Conservation (phyloP, 35 echinoderm and acorn worm genomes). For the Apostichopus japonicus region DNA sequence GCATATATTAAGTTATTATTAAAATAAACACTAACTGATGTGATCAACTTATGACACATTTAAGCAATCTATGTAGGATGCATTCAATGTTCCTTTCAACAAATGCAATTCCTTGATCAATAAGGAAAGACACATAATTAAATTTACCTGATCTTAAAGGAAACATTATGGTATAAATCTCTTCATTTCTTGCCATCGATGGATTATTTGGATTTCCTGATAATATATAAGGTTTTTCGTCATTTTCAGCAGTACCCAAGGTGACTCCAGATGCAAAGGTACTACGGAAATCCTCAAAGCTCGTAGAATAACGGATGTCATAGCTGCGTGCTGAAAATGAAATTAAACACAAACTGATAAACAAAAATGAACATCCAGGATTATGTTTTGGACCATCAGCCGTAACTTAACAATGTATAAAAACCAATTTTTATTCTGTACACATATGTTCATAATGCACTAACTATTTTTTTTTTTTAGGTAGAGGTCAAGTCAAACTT, state of each 20-base stretch:
- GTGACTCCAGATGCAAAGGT: neutral
- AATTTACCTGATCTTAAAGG: constrained; percentile 1
- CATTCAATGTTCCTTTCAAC: no score
- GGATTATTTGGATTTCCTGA: constrained; percentile 2
- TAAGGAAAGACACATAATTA: neutral
- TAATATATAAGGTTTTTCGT: constrained; percentile 15
- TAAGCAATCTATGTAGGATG: no score
- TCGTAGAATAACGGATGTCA: constrained; percentile 25
- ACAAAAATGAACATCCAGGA: no score
- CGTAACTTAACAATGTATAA: no score
- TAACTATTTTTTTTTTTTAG: no score
- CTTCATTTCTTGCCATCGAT: constrained; percentile 1
- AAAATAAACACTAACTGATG: no score
- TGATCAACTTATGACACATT: no score
- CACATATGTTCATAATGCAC: no score
- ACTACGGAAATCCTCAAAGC: neutral
- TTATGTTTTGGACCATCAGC: no score
- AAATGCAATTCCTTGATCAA: no score
- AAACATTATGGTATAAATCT: constrained; percentile 2
- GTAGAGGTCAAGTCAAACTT: no score
- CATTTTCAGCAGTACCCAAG: constrained; percentile 11
- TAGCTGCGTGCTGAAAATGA: constrained; percentile 24
- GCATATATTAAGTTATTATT: neutral
- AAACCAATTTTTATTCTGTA: no score
- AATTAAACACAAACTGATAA: neutral